Base-by-base conservation (phyloP, 2,888 invertebrate species). In the Anarsia innoxiella region DNA sequence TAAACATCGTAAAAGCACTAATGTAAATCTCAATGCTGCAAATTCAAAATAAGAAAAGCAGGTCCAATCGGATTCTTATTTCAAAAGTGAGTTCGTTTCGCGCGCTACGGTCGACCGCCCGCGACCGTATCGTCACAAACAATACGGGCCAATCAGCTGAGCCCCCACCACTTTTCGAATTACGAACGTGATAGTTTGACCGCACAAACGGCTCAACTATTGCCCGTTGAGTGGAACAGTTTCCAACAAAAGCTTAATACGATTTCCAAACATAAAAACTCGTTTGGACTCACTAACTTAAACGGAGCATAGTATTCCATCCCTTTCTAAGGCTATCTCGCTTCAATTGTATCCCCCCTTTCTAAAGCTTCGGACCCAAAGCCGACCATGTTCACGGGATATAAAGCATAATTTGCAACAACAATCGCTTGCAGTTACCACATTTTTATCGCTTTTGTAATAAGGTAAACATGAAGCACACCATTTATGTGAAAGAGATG, bases 191-290 rank as follows among this genome's bases (percentile, higher is more conserved):
- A 76, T 82, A 83, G 80, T 82, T 77, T 77, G 77, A 79, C 82
- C 79, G 67, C 79, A 77, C 80, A 72, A 77, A 72, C 78, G 74
- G 70, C 78, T 77, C 76, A 74, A 80, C 83, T 80, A 79, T 41
- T 74, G 73, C 82, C 70, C 79, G 82, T 72, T 83, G 83, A 84
- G 74, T 82, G 78, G 72, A 77, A 82, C 84, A 80, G 76, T 82
- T 82, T 68, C 82, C 77, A 80, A 84, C 84, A 84, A 84, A 83
- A 84, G 83, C 83, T 80, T 84, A 84, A 83, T 84, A 79, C 83
- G 80, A 84, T 84, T 84, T 82, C 79, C 79, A 74, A 84, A 83
- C 83, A 82, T 79, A 84, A 84, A 83, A 84, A 84, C 84, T 79
- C 80, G 82, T 83, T 82, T 77, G 75, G 75, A 75, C 73, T 76